Percentiles rank a stretch among this genome's conserved stretches.
Evolutionary conservation across 2,797 vertebrate genomes (phyloP).

Genomic region (Lithobates pipiens): DNA sequence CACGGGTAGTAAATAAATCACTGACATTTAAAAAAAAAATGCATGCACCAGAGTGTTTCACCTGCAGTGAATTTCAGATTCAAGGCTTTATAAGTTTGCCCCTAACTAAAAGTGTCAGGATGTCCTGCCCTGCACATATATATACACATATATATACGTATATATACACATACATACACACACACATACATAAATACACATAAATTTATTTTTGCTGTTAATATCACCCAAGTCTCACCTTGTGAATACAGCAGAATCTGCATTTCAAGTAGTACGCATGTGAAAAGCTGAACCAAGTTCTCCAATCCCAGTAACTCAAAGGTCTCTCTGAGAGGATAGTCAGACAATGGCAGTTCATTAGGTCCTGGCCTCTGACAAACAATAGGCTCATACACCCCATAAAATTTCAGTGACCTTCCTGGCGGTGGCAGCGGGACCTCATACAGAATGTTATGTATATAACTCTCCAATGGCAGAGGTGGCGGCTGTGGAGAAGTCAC

Average conservation of each 20-base stretch:
- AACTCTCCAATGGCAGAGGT: constrained; percentile 94
- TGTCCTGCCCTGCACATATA: not conserved
- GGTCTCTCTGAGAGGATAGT: constrained; percentile 90
- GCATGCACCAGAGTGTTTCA: too few relatives aligned
- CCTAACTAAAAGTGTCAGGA: not conserved
- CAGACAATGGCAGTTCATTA: constrained; percentile 88
- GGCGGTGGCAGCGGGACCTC: constrained; percentile 94
- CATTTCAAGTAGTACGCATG: constrained; percentile 93
- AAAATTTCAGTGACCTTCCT: constrained; percentile 92
- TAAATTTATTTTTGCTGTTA: too few relatives aligned
- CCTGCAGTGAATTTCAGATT: too few relatives aligned
- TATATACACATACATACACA: too few relatives aligned
- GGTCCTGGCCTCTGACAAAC: constrained; percentile 92
- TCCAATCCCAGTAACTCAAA: constrained; percentile 91
- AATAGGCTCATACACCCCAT: constrained; percentile 92
- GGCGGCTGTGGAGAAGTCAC: constrained; percentile 88
- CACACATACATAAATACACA: too few relatives aligned
- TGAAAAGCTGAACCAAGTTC: constrained; percentile 93
- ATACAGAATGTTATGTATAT: constrained; percentile 94
- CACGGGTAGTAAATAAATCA: too few relatives aligned
- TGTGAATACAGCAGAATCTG: constrained; percentile 96
- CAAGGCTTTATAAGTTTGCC: too few relatives aligned
- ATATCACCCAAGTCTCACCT: constrained; percentile 76
- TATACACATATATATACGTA: too few relatives aligned
- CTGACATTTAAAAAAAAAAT: too few relatives aligned